Conservation (phyloP, 1,140 invertebrate genomes). For the Zaprionus tsacasi region DNA sequence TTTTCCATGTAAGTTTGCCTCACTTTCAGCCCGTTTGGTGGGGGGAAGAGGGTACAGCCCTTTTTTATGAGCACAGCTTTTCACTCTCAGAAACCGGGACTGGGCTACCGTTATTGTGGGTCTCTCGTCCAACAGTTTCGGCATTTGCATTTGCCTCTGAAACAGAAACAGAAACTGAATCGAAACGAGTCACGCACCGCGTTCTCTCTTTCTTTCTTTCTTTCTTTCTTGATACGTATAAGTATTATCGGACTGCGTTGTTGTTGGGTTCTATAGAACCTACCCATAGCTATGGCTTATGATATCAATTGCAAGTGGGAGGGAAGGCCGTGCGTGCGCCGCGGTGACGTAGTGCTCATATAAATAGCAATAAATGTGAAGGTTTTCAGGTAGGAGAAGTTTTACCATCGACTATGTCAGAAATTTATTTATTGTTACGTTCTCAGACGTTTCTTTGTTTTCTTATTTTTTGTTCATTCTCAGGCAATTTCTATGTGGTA, state of each 20-base stretch:
- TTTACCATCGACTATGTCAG: background rate
- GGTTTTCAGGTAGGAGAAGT: background rate
- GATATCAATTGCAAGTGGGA: background rate
- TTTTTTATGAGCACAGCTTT: conserved; percentile 54
- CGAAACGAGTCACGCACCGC: conserved; percentile 58
- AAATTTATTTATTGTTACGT: background rate
- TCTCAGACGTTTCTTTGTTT: no score
- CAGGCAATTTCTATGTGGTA: no score
- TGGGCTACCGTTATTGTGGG: background rate
- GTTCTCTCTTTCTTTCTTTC: background rate
- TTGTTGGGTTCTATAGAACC: background rate
- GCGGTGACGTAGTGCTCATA: conserved; percentile 11
- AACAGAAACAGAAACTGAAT: background rate
- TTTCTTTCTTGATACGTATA: no score
- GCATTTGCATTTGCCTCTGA: conserved; percentile 32
- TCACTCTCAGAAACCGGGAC: conserved; percentile 48
- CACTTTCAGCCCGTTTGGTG: conserved; percentile 14
- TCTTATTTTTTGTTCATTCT: background rate
- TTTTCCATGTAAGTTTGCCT: conserved; percentile 19
- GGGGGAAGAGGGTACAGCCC: background rate
- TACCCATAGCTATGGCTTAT: background rate
- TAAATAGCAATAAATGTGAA: background rate
- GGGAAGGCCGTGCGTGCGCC: no score
- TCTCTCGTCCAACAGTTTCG: conserved; percentile 13
- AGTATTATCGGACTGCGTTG: conserved; percentile 16